These are phyloP conservation scores for Zonitis immaculata DNA, from an alignment of 2,888 invertebrate species.

Conservation along the genomic window DNA sequence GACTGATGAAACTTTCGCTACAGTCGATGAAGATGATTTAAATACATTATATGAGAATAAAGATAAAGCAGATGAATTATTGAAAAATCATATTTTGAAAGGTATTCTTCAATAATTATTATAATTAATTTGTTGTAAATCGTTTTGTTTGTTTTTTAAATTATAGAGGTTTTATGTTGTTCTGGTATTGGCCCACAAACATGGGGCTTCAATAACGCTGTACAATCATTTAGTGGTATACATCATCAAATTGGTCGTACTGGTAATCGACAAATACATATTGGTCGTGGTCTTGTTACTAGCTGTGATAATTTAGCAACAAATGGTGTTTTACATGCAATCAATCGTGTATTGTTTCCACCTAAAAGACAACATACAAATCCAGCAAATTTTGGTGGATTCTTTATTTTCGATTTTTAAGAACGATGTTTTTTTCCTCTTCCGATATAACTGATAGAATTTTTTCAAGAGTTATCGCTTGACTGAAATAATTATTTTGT, in stretches of 20 bases:
- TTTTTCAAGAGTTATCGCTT: too few species aligned
- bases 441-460: too few species aligned
- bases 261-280: conserved; percentile 38
- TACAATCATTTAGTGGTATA: conserved; percentile 40
- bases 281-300: conserved; percentile 42
- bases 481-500: too few species aligned
- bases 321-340: conserved; percentile 57
- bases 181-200: conserved; percentile 45
- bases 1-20: conserved; percentile 54
- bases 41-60: conserved; percentile 50
- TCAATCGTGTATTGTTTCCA: conserved; percentile 53
- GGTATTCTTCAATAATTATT: conserved; percentile 40
- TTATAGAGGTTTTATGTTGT: conserved; percentile 48
- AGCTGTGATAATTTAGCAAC: conserved; percentile 54
- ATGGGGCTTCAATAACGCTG: conserved; percentile 44
- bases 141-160: conserved; percentile 19
- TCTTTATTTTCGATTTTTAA: conserved; percentile 45
- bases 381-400: conserved; percentile 37
- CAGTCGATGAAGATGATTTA: conserved; percentile 49
- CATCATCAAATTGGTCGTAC: conserved; percentile 41
- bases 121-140: not conserved
- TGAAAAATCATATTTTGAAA: conserved; percentile 53
- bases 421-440: not conserved
- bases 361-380: conserved; percentile 39
- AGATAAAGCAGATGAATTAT: conserved; percentile 48